phyloP scores from a whole-genome alignment of 1,140 invertebrate species.

The Riptortus pedestris region DNA sequence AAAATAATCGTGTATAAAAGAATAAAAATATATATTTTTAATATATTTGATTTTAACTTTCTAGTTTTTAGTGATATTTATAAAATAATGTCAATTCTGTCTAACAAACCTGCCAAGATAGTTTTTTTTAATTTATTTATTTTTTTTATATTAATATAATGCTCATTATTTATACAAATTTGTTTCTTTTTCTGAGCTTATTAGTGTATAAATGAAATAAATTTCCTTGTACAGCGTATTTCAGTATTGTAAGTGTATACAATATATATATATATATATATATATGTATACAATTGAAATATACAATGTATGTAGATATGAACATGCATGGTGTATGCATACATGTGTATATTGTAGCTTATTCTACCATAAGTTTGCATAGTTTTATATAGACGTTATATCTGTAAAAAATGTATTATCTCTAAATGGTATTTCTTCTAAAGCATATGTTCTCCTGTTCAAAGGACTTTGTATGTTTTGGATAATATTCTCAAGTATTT shows the following conservation, averaged over 20 bases:
- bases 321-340: background rate
- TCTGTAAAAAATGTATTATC: background rate
- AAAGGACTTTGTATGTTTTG: background rate
- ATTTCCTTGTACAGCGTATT: slow-evolving; percentile 13
- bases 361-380: background rate
- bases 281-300: background rate
- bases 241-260: slow-evolving; percentile 2
- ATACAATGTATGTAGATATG: background rate
- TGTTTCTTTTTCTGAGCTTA: slow-evolving; percentile 15
- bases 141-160: slow-evolving; percentile 13
- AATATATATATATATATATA: background rate
- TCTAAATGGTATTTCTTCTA: too few species aligned
- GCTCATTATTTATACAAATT: slow-evolving; percentile 7
- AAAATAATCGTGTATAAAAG: background rate
- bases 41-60: background rate
- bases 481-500: background rate
- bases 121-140: background rate
- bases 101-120: background rate
- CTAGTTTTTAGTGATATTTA: background rate
- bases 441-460: too few species aligned
- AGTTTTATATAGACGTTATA: background rate
- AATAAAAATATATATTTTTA: slow-evolving; percentile 16
- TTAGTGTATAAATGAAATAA: slow-evolving; percentile 23
- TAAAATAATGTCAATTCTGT: background rate
- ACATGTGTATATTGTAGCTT: background rate